Evolutionary conservation across 2,888 invertebrate species (phyloP).

Genomic region (Cataglyphis rosenhaueri): DNA sequence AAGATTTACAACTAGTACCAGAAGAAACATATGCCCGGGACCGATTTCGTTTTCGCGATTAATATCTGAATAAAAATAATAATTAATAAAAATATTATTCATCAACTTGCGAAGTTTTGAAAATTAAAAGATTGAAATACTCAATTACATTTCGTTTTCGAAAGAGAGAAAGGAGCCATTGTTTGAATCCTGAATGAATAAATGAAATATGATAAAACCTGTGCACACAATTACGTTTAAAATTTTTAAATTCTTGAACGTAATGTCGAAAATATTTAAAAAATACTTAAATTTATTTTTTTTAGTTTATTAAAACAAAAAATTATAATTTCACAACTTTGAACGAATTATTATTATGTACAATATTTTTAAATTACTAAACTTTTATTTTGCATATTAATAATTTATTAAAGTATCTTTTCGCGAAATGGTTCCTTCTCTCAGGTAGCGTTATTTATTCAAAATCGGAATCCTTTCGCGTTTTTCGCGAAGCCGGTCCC

Average conservation of each 20-base stretch:
- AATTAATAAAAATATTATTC: not conserved
- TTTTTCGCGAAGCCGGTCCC: constrained; percentile 60
- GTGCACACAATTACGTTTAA: not conserved
- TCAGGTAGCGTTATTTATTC: constrained; percentile 3
- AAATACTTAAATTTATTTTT: not conserved
- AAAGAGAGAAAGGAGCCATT: not conserved
- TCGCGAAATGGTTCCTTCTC: not conserved
- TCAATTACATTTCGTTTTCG: not conserved
- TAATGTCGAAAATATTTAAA: not conserved
- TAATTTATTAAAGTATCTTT: not conserved
- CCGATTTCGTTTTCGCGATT: constrained; percentile 59
- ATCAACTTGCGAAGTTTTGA: not conserved
- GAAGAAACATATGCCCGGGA: constrained; percentile 62
- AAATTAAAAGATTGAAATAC: not conserved
- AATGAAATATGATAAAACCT: not conserved
- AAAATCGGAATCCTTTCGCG: constrained; percentile 7
- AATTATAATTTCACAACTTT: not conserved
- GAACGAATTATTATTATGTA: not conserved
- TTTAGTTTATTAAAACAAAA: too few relatives aligned
- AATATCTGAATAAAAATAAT: not conserved
- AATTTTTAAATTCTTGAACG: not conserved
- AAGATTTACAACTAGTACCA: constrained; percentile 67
- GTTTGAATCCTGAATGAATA: constrained; percentile 11
- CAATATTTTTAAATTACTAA: not conserved
- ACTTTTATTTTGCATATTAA: not conserved